Base-by-base conservation (phyloP, 1,140 invertebrate species). In the Tetraneura akinire region DNA sequence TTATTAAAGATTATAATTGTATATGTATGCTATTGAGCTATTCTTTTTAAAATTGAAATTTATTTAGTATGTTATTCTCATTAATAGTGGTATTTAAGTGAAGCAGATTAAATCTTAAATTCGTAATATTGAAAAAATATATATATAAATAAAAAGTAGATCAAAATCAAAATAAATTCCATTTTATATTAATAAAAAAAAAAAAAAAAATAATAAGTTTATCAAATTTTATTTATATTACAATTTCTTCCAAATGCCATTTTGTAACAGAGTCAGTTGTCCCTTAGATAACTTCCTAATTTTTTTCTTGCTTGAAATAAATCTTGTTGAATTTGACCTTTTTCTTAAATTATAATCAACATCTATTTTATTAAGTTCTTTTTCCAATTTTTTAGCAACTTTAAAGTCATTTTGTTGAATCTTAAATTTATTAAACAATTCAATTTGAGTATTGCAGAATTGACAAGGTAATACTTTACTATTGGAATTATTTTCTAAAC, bases 331-430 rank as follows among this genome's bases (percentile, higher is more conserved):
- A 47, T 21, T 62, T 11, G 74, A 18, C 45, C 55, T 55, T 78
- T 78, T 78, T 4, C 74, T 37, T 18, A 78, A 45, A 47, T 78
- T 62, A 45, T 78, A 78, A 6, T 37, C 21, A 0, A 29, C 21
- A 29, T 62, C 60, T n/a, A 47, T 78, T 21, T 23, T 18, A 3
- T 10, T 26, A 18, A 47, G 26, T 62, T 26, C 26, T 47, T 78
- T 29, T 8, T 78, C 32, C 16, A 78, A 29, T 26, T 47, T 14
- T 78, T 60, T 60, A 5, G 74, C 74, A 3, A 78, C 10, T 3
- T 62, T 29, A 26, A 45, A 78, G 29, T 78, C 74, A 18, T 78
- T 21, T 62, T 78, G 73, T 37, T 76, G 55, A 29, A 37, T 47
- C 21, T 37, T 14, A 5, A 76, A 60, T 18, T 76, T 23, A 21